Evolutionary conservation across 2,113 vertebrate genomes (phyloP).

Genomic region (Lampris megalopsis): DNA sequence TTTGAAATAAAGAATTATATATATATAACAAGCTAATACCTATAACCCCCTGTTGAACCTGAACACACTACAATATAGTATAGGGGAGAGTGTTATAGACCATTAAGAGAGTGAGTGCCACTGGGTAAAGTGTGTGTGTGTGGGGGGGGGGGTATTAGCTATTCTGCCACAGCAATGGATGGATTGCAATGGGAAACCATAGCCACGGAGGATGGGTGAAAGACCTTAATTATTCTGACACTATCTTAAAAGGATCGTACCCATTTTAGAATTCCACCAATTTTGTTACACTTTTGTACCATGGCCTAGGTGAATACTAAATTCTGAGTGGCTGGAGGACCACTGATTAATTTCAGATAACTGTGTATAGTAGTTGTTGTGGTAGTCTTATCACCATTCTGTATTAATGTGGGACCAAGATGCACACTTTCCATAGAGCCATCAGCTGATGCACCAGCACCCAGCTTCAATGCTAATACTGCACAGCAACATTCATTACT

Average conservation of each 20-base stretch:
- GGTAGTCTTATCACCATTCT: slow-evolving; percentile 45
- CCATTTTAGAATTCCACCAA: slow-evolving; percentile 55
- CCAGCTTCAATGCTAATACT: background rate
- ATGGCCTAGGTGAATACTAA: slow-evolving; percentile 33
- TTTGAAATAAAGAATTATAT: too few species aligned
- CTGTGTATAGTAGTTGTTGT: slow-evolving; percentile 24
- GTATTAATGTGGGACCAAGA: slow-evolving; percentile 24
- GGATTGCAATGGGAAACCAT: slow-evolving; percentile 29
- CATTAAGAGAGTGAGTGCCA: too few species aligned
- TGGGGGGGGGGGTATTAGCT: too few species aligned
- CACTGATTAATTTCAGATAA: slow-evolving; percentile 72
- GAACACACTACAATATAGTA: too few species aligned
- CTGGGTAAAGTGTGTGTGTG: too few species aligned
- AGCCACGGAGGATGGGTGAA: slow-evolving; percentile 31
- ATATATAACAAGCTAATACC: too few species aligned
- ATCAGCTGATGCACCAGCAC: slow-evolving; percentile 6
- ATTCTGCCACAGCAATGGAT: slow-evolving; percentile 15
- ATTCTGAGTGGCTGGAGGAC: slow-evolving; percentile 44
- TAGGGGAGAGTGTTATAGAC: too few species aligned
- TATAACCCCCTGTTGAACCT: too few species aligned
- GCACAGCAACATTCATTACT: background rate
- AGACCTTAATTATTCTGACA: slow-evolving; percentile 44
- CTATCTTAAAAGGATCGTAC: slow-evolving; percentile 52
- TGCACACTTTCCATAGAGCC: slow-evolving; percentile 33
- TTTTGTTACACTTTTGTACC: slow-evolving; percentile 52